Conservation (phyloP, 2,113 vertebrate species). For the Piaya cayana region DNA sequence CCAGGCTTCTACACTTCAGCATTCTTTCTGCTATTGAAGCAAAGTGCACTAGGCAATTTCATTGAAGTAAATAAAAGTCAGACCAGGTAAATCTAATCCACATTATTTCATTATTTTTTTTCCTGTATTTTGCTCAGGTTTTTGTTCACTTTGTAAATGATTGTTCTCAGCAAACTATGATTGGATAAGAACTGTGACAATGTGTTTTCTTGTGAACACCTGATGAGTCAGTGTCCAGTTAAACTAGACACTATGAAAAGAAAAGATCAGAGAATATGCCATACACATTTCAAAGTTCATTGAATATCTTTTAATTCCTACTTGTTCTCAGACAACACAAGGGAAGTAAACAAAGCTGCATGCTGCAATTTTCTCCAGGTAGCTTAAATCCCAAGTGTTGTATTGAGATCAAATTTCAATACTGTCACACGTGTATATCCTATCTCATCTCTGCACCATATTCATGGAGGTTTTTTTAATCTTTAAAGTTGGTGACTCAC, state of each 20-base stretch:
- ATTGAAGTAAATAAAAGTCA: background rate
- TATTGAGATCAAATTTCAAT: background rate
- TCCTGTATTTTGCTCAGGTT: background rate
- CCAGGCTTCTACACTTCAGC: background rate
- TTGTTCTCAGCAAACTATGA: background rate
- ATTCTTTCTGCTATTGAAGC: background rate
- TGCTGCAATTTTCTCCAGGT: background rate
- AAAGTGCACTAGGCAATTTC: background rate
- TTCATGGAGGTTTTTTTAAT: background rate
- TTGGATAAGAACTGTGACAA: background rate
- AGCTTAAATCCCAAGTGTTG: background rate
- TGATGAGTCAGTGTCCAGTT: background rate
- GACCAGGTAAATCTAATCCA: background rate
- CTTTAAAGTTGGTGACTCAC: background rate
- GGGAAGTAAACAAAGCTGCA: background rate
- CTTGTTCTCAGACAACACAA: background rate
- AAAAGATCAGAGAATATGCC: background rate
- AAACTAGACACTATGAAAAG: background rate
- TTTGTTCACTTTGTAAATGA: background rate
- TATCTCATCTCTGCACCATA: background rate
- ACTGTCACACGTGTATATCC: background rate
- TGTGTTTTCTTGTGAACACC: background rate
- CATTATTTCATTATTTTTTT: background rate
- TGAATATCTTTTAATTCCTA: background rate
- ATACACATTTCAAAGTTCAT: background rate